Evolutionary conservation across 2,113 vertebrate genomes (phyloP), one percentile per base, ranked within the genome.

Genomic region (Callospermophilus lateralis): DNA sequence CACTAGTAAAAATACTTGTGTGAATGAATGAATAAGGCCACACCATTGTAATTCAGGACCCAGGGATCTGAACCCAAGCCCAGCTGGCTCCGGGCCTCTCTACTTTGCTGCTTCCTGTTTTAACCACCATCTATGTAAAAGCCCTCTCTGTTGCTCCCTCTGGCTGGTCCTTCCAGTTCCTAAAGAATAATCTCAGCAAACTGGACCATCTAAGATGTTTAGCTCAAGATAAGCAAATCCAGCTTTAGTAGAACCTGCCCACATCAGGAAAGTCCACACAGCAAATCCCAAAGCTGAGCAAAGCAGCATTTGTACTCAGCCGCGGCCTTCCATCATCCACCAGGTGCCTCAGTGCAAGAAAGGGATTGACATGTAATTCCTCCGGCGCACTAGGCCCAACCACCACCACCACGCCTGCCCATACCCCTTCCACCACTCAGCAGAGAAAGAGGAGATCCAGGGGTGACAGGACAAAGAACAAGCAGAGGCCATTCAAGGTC

Each of bases 341-440:
- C 4, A 61, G 61, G 92, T 0, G 0, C 20, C 26, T 65, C n/a
- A 20, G 77, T 3, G 65, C 37, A 0, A 61, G 58, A 15, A 65
- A 16, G 8, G 53, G 8, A 16, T 8, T 0, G 2, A 30, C 4
- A 0, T 6, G 74, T 10, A 16, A 5, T 51, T n/a, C 89, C 61
- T 32, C 30, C 61, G 26, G 42, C 3, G 28, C n/a, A 9, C 3
- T 3, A 48, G 65, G 26, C 20, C 45, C 42, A 4, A 0, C 42
- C 30, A n/a, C 15, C 30, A 53, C 58, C 61, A 26, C 26, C 37
- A 67, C 34, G 3, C 19, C 78, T 24, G 48, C 84, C 19, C 16
- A 19, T 8, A 16, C 9, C 22, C 30, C 65, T 37, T 73, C 88
- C n/a, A 81, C 17, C 48, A 17, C 34, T 22, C 4, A 0, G 9